Conservation (phyloP, 1,140 invertebrate genomes). For the Hypothenemus hampei region DNA sequence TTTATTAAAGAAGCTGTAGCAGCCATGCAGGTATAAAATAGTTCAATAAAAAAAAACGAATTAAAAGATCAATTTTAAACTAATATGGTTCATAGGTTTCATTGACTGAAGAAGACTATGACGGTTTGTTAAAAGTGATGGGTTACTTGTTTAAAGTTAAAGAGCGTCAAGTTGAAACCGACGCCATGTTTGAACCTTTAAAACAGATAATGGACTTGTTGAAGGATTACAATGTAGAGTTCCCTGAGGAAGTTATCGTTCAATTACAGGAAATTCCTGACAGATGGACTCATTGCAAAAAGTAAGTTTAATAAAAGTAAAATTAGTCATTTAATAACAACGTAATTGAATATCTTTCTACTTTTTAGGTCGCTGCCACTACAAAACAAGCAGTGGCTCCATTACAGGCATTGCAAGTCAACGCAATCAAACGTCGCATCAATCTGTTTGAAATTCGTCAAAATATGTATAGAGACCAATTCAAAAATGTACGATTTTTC, state of each 20-base stretch:
- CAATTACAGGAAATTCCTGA: slow-evolving; percentile 73
- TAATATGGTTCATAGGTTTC: slow-evolving; percentile 41
- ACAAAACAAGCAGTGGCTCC: slow-evolving; percentile 85
- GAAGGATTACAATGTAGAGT: slow-evolving; percentile 67
- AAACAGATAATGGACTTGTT: slow-evolving; percentile 72
- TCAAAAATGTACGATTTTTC: slow-evolving; percentile 61
- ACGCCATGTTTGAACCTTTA: slow-evolving; percentile 77
- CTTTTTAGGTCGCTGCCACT: slow-evolving; percentile 57
- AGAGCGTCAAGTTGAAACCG: slow-evolving; percentile 54
- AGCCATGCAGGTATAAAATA: slow-evolving; percentile 48
- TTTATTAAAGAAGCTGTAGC: slow-evolving; percentile 56
- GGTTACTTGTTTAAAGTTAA: slow-evolving; percentile 57
- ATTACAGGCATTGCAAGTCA: slow-evolving; percentile 59
- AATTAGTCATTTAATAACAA: not conserved
- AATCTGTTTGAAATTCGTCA: slow-evolving; percentile 77
- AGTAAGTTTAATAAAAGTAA: slow-evolving; percentile 42
- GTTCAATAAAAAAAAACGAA: too few relatives aligned
- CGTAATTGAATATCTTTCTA: slow-evolving; percentile 10
- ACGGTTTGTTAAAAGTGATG: slow-evolving; percentile 58
- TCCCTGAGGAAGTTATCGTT: slow-evolving; percentile 59
- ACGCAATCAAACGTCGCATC: slow-evolving; percentile 57
- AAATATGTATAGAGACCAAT: slow-evolving; percentile 70
- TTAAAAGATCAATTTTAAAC: not conserved
- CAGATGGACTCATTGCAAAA: slow-evolving; percentile 83
- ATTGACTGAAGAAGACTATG: slow-evolving; percentile 57